phyloP scores from a whole-genome alignment of 2,113 vertebrate species.

The Marmota monax region DNA sequence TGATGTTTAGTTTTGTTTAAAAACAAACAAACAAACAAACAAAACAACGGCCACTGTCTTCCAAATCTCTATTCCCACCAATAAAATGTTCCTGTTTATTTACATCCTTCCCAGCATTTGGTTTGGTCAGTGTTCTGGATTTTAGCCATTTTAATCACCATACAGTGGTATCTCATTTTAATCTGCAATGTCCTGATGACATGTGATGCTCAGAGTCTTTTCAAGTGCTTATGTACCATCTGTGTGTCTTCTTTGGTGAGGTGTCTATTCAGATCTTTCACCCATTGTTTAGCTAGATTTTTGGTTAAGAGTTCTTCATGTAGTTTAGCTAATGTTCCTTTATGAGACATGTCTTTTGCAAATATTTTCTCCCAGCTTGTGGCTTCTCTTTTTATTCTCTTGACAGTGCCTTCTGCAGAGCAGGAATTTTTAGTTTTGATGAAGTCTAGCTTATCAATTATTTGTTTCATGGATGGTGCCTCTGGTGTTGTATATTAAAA shows the following conservation, averaged over 20 bases:
- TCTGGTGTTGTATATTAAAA: neutral
- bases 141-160: neutral
- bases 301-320: neutral
- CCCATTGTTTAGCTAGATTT: neutral
- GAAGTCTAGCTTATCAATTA: neutral
- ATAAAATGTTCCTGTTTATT: neutral
- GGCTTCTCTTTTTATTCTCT: neutral
- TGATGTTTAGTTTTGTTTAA: neutral
- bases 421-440: neutral
- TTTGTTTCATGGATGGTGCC: neutral
- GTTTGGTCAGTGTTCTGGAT: fast-evolving
- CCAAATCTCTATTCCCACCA: neutral
- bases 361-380: neutral
- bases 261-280: neutral
- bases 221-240: neutral
- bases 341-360: neutral
- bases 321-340: neutral
- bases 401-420: neutral
- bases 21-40: neutral
- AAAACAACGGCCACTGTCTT: neutral
- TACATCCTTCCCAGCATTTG: fast-evolving
- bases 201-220: neutral
- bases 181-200: neutral
- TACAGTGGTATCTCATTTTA: fast-evolving
- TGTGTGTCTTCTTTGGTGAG: neutral